Percentiles rank a stretch among this genome's conserved stretches.
These are phyloP conservation scores for Herpailurus yagouaroundi DNA, from an alignment of 2,113 vertebrate genomes.

Conservation along the genomic window DNA sequence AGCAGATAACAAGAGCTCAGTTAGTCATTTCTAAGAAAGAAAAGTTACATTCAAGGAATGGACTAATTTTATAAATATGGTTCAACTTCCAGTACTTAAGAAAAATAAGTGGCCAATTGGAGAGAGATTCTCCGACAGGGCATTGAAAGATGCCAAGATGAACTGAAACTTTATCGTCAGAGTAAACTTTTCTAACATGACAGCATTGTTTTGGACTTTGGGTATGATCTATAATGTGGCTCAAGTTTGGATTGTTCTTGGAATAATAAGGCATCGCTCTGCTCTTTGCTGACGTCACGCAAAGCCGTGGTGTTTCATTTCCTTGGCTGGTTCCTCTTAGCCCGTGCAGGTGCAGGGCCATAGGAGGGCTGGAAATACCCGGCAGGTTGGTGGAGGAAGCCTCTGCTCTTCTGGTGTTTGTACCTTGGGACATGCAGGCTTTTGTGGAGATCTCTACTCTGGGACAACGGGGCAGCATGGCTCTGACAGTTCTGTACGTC, in stretches of 20 bases:
- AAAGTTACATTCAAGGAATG: neutral
- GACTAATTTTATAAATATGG: neutral
- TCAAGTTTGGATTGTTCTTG: neutral
- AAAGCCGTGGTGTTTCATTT: neutral
- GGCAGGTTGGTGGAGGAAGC: fast-evolving
- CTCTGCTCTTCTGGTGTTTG: fast-evolving
- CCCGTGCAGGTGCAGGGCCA: too few species aligned
- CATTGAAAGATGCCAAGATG: fast-evolving
- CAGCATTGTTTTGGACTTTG: neutral
- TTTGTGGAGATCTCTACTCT: neutral
- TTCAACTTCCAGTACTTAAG: too few species aligned
- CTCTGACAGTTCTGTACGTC: fast-evolving
- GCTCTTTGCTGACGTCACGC: fast-evolving
- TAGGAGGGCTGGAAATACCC: fast-evolving
- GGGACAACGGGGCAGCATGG: fast-evolving
- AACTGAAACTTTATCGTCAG: too few species aligned
- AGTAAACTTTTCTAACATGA: neutral
- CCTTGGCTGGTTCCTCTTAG: neutral
- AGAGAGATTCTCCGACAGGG: neutral
- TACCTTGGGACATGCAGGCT: fast-evolving
- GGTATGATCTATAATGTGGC: neutral
- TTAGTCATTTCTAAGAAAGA: neutral
- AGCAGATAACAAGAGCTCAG: neutral
- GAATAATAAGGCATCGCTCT: neutral
- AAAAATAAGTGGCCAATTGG: neutral